Base-by-base conservation (phyloP, 2,888 invertebrate genomes). In the Melanostoma scalare region DNA sequence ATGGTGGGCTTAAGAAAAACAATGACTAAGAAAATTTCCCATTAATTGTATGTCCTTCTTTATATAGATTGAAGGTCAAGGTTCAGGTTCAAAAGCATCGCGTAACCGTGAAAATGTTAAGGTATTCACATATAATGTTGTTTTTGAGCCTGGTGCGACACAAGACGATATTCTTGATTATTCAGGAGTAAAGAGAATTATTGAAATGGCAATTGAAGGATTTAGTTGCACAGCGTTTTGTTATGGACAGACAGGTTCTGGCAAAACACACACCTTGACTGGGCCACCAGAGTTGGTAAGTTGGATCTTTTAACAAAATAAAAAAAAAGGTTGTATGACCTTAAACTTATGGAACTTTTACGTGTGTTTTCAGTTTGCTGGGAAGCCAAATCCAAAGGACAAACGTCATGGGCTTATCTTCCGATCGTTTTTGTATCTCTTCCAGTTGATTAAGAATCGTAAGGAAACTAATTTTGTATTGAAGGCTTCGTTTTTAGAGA, bases 161-260 rank as follows among this genome's bases (percentile, higher is more conserved):
- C 95, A 95, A 87, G 90, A 90, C 1, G 98, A 98, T 89, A 94
- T 98, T 55, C 92, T 98, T 78, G 96, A 97, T 89, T 96, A 96
- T 92, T 97, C 96, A 0, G 98, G 98, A 0, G 94, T 98, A 81
- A 97, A 96, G 89, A 93, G 96, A 63, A 94, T 98, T 10, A 94
- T 98, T 75, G 97, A 98, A 90, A 98, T 98, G 97, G 96, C 97
- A 0, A 94, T 98, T 44, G 97, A 97, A 89, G 98, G 98, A 31
- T 98, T 97, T 90, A 95, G 96, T 38, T 97, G 97, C 89, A 98
- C 98, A 0, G 96, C 96, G 35, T 97, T 98, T 85, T 98, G 98
- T 89, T 98, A 98, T 91, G 98, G 98, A 1, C 98, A 98, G 92
- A 98, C 98, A 0, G 98, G 98, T 52, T 97, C 97, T 86, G 98